A percentile compares a stretch with the other conserved stretches of the same genome.
These are phyloP conservation scores for Boleophthalmus pectinirostris DNA, from an alignment of 2,113 vertebrate genomes.

Conservation along the genomic window DNA sequence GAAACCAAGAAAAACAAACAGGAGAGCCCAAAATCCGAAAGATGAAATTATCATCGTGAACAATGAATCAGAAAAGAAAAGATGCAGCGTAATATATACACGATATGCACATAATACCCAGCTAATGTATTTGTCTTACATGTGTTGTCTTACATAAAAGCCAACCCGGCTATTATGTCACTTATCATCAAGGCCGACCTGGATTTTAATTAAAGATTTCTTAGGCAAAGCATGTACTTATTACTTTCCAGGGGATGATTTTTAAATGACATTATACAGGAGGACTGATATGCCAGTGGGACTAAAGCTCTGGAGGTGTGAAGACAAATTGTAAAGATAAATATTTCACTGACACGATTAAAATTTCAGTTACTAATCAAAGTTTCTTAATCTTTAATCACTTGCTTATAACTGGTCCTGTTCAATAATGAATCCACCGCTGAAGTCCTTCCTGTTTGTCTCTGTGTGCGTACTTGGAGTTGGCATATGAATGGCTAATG, in stretches of 20 bases:
- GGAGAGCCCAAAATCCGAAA: constrained; percentile 23
- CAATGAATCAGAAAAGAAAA: too few species aligned
- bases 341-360: not conserved
- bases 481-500: not conserved
- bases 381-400: constrained; percentile 16
- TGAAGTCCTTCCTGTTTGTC: constrained; percentile 1
- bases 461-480: not conserved
- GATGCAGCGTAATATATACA: not conserved
- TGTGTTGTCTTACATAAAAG: constrained; percentile 1
- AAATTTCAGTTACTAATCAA: constrained; percentile 16
- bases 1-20: constrained; percentile 24
- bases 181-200: constrained; percentile 30
- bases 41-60: not conserved
- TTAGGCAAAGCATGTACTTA: not conserved
- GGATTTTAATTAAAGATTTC: constrained; percentile 49
- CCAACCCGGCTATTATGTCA: constrained; percentile 45
- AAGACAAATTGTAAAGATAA: constrained; percentile 1
- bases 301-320: not conserved
- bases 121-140: not conserved
- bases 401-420: not conserved
- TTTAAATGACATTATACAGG: not conserved
- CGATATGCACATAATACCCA: not conserved
- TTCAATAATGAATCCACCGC: not conserved
- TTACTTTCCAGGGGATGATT: constrained; percentile 6
- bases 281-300: constrained; percentile 12